These are phyloP conservation scores for Lamproptera curius DNA, from an alignment of 2,888 invertebrate genomes.

Conservation along the genomic window DNA sequence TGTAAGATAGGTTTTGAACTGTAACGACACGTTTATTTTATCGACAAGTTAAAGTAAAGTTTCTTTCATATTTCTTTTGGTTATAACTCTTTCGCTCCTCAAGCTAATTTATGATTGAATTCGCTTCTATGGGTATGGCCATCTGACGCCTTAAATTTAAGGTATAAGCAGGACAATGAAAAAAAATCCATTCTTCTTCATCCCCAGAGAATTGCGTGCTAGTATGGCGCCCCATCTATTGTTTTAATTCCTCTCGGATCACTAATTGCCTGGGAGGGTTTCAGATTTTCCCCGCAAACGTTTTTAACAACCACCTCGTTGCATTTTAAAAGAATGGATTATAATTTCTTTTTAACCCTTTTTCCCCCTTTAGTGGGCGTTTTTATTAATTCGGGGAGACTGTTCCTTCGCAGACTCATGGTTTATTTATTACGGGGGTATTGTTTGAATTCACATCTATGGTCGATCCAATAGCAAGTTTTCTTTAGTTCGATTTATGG, in stretches of 20 bases:
- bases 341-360: constrained; percentile 65
- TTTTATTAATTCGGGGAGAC: constrained; percentile 68
- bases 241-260: constrained; percentile 71
- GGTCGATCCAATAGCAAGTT: no score
- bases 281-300: constrained; percentile 72
- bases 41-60: background rate
- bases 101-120: background rate
- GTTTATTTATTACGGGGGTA: constrained; percentile 12
- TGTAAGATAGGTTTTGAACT: background rate
- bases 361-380: constrained; percentile 47
- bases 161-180: constrained; percentile 19
- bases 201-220: constrained; percentile 37
- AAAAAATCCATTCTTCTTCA: constrained; percentile 37
- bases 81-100: no score
- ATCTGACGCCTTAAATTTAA: constrained; percentile 5
- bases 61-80: no score
- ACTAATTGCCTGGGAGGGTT: constrained; percentile 72
- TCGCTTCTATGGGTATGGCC: background rate
- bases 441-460: constrained; percentile 1
- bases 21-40: background rate
- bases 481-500: no score
- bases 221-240: constrained; percentile 44
- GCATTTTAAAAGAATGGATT: constrained; percentile 78
- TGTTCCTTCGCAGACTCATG: constrained; percentile 26
- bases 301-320: constrained; percentile 75